These are phyloP conservation scores for Diadophis punctatus DNA, from an alignment of 2,113 vertebrate genomes.

Conservation along the genomic window DNA sequence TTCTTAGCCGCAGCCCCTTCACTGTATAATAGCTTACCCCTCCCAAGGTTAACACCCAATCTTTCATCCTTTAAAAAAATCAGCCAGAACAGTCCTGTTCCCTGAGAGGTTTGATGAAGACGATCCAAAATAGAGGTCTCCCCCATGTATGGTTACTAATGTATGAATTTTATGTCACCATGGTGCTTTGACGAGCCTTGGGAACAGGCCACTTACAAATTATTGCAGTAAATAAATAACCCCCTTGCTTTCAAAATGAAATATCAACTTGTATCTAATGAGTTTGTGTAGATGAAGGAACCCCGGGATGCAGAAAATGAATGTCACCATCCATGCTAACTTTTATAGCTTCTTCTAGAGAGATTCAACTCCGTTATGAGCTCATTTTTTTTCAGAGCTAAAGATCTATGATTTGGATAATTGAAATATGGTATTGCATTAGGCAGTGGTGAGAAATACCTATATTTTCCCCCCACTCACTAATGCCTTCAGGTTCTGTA, in stretches of 20 bases:
- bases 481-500: slow-evolving; percentile 19
- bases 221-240: neutral
- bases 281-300: neutral
- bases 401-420: neutral
- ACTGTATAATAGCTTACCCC: too few species aligned
- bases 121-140: neutral
- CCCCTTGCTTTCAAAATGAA: neutral
- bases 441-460: slow-evolving; percentile 22
- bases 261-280: neutral
- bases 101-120: neutral
- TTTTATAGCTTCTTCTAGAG: neutral
- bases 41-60: neutral
- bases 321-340: neutral
- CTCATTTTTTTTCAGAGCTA: slow-evolving; percentile 9
- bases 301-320: neutral
- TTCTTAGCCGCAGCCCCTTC: too few species aligned
- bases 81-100: neutral
- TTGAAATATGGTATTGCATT: slow-evolving; percentile 32
- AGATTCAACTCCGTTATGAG: neutral
- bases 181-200: neutral
- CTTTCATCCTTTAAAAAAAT: neutral
- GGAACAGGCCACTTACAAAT: neutral
- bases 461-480: slow-evolving; percentile 11
- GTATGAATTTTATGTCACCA: neutral
- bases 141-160: neutral